Conservation (phyloP, 1,140 invertebrate genomes). For the Marisa cornuarietis region DNA sequence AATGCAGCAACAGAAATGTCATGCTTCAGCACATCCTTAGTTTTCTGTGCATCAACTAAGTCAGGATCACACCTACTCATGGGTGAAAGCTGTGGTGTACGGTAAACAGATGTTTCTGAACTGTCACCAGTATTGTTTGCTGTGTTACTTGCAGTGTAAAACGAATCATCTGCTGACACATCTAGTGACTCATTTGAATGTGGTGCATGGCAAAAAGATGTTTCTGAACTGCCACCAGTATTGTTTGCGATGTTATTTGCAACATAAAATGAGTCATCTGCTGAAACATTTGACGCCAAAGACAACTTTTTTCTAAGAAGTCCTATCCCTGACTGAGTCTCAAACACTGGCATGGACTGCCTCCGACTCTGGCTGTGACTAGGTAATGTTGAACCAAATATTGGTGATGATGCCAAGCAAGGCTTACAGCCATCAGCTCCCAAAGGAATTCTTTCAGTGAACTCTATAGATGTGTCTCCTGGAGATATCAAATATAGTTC, state of each 20-base stretch:
- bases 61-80: conserved; percentile 2
- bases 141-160: neutral
- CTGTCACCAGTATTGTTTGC: conserved; percentile 22
- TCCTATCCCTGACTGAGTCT: no score
- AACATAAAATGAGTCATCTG: conserved; percentile 6
- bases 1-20: no score
- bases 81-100: conserved; percentile 52
- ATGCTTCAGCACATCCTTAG: no score
- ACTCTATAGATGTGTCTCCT: neutral
- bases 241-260: neutral
- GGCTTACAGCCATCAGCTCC: no score
- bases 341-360: no score
- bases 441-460: no score
- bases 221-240: conserved; percentile 29
- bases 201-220: conserved; percentile 40
- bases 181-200: neutral
- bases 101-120: conserved; percentile 39
- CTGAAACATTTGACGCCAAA: neutral
- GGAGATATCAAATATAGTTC: conserved; percentile 2
- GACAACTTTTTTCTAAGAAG: no score
- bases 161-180: conserved; percentile 8
- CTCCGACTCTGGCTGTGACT: no score
- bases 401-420: no score
- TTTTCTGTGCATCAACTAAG: no score
- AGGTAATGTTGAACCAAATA: no score